Conservation (phyloP, 2,888 invertebrate species). For the Sphaerophoria taeniata region DNA sequence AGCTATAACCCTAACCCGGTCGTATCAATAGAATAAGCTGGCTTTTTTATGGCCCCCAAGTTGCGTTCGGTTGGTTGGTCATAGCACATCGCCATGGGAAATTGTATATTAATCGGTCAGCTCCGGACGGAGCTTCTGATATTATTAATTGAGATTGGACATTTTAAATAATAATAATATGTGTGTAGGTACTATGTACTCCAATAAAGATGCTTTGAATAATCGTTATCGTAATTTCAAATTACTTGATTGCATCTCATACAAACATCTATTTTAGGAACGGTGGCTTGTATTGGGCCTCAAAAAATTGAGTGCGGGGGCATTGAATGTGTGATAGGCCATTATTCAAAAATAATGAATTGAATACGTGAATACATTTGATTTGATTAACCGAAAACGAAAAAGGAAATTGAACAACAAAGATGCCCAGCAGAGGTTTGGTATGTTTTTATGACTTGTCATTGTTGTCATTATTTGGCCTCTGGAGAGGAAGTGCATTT, state of each 20-base stretch:
- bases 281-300: not conserved
- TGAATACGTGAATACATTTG: slow-evolving; percentile 39
- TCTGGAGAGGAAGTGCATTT: slow-evolving; percentile 38
- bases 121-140: slow-evolving; percentile 42
- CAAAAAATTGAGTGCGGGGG: not conserved
- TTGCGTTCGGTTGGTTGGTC: not conserved
- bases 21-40: slow-evolving; percentile 53
- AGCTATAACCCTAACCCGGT: slow-evolving; percentile 2
- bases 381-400: slow-evolving; percentile 49
- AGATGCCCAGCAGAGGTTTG: slow-evolving; percentile 20
- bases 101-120: slow-evolving; percentile 37
- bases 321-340: slow-evolving; percentile 27
- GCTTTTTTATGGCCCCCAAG: slow-evolving; percentile 45
- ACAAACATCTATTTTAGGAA: not conserved
- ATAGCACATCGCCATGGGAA: slow-evolving; percentile 23
- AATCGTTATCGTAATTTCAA: slow-evolving; percentile 22
- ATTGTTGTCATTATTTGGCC: slow-evolving; percentile 11
- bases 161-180: slow-evolving; percentile 27
- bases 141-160: slow-evolving; percentile 68
- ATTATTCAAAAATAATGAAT: slow-evolving; percentile 51
- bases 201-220: slow-evolving; percentile 9
- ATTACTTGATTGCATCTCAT: slow-evolving; percentile 9
- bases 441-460: slow-evolving; percentile 38
- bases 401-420: slow-evolving; percentile 44
- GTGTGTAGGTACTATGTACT: not conserved